A percentile compares a stretch with the other conserved stretches of the same genome.
Conservation (phyloP, 2,888 invertebrate genomes). For the Lasius fuliginosus region DNA sequence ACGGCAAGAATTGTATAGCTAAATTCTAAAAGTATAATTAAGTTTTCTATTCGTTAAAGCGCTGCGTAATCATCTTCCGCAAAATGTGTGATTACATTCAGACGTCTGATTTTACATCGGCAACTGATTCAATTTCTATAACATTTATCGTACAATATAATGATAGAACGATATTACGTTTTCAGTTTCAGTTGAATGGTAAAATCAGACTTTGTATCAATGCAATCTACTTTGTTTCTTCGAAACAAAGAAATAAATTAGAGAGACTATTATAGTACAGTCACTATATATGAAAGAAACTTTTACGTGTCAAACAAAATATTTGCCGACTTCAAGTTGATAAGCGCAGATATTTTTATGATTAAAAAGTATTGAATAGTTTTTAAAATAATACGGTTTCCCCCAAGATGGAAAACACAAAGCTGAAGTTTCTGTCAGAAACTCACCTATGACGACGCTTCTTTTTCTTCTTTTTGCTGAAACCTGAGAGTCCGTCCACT, state of each 20-base stretch:
- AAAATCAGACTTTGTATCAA: conserved; percentile 2
- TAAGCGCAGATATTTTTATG: not conserved
- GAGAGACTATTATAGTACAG: not conserved
- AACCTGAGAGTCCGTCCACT: conserved; percentile 93
- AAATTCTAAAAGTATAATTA: not conserved
- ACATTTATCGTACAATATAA: conserved; percentile 1
- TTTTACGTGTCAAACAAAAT: not conserved
- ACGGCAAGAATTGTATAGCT: not conserved
- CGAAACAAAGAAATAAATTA: conserved; percentile 6
- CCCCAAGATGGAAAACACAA: not conserved
- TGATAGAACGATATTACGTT: conserved; percentile 6
- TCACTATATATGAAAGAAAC: not conserved
- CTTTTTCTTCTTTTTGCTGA: conserved; percentile 97
- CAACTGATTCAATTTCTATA: conserved; percentile 10
- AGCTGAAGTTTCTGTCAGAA: conserved; percentile 76
- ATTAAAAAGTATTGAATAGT: conserved; percentile 19
- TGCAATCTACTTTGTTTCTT: not conserved
- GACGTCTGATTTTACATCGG: not conserved
- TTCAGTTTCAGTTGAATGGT: not conserved
- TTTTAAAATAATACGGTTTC: not conserved
- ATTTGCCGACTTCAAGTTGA: not conserved
- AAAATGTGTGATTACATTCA: conserved; percentile 12
- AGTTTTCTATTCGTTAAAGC: not conserved
- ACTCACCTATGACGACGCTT: conserved; percentile 96
- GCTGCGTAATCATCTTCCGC: not conserved